Evolutionary conservation across 2,888 invertebrate species (phyloP), one percentile per base, ranked within the genome.

Genomic region (Carterocephalus palaemon): DNA sequence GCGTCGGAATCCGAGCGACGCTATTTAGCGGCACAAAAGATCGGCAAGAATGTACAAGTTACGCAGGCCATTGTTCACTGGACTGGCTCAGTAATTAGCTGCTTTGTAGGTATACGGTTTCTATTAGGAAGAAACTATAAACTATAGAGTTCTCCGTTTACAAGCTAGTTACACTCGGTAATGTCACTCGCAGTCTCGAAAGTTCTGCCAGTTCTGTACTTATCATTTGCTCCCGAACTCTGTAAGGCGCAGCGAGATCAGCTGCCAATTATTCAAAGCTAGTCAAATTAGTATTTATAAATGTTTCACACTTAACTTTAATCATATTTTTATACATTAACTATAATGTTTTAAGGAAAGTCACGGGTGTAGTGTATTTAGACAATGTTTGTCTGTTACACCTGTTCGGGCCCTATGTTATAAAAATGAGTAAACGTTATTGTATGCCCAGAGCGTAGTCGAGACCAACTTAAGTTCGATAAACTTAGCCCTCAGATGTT

Each of bases 111-210:
- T 33, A 34, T 28, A 34, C 38, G 19, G 38, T 38, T 38, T 38
- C 38, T 42, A 34, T 42, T 34, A 41, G 24, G 42, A 42, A 42
- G 42, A 42, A 42, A 42, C 42, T 42, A 34, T 42, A 34, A 42
- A 42, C 19, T 42, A 42, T 33, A 42, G 42, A 32, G 42, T 28
- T 42, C 34, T 42, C 42, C 26, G 10, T 17, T 42, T 34, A 34
- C 42, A 42, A 42, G 42, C 34, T 42, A 42, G 33, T 42, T 34
- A 28, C 26, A 42, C 33, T 24, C 33, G 7, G 15, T 26, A 34
- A 34, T 42, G 41, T 42, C 41, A 42, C 41, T 41, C 24, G 33
- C 32, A 41, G 33, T 41, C 41, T 41, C 19, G 19, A 26, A 42
- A 42, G 28, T 42, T 41, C 26, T 16, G 23, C 20, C 23, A 33